phyloP scores from a whole-genome alignment of 1,140 invertebrate species.

The Pogonus chalceus region DNA sequence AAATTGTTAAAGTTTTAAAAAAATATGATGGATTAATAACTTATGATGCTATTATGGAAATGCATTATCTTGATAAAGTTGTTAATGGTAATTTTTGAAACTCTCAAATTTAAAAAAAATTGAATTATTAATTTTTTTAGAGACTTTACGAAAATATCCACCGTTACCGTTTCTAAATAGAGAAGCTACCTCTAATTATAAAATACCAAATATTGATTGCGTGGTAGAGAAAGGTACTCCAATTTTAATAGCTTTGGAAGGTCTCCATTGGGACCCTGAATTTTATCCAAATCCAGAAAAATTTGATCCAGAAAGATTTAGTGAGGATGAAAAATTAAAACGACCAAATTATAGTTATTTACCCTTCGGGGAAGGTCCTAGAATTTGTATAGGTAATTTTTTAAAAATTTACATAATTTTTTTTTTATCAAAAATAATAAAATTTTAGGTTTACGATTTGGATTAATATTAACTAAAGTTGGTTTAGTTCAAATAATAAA shows the following conservation, averaged over 20 bases:
- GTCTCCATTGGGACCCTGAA: conserved; percentile 36
- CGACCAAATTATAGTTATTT: conserved; percentile 36
- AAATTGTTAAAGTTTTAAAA: conserved; percentile 13
- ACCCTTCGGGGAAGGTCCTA: conserved; percentile 48
- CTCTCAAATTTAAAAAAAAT: neutral
- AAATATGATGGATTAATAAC: conserved; percentile 20
- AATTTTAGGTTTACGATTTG: conserved; percentile 48
- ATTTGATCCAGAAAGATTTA: conserved; percentile 57
- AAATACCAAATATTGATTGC: conserved; percentile 22
- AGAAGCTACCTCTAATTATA: conserved; percentile 23
- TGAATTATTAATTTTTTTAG: conserved; percentile 30
- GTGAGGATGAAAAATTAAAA: conserved; percentile 32
- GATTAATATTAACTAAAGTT: conserved; percentile 38
- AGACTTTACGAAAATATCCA: conserved; percentile 39
- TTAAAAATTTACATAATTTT: neutral
- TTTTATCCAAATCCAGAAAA: conserved; percentile 48
- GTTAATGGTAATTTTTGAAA: neutral
- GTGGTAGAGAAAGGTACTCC: conserved; percentile 31
- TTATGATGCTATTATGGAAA: conserved; percentile 29
- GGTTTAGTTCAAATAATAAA: conserved; percentile 36
- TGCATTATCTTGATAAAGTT: conserved; percentile 15
- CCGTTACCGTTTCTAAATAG: conserved; percentile 26
- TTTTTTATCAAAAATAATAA: neutral
- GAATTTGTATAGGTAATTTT: conserved; percentile 45
- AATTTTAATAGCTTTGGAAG: conserved; percentile 31